phyloP scores from a whole-genome alignment of 2,113 vertebrate genomes.

The Spea multiplicata region DNA sequence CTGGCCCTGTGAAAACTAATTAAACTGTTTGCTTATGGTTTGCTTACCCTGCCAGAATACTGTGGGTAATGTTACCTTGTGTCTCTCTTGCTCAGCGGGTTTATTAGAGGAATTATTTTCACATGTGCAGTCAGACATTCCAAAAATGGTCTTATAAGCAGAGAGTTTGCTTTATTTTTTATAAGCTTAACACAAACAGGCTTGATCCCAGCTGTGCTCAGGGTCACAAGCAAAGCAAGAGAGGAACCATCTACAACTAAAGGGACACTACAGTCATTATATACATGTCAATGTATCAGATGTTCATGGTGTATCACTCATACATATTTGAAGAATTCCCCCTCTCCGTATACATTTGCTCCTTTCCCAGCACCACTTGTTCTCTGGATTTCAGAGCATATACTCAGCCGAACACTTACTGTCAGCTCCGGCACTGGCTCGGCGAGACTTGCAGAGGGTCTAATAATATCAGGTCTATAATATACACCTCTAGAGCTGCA shows the following conservation, averaged over 20 bases:
- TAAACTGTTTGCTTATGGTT: constrained; percentile 34
- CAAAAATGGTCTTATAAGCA: constrained; percentile 30
- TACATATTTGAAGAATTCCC: too few relatives aligned
- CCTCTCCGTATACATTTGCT: too few relatives aligned
- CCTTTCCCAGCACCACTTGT: too few relatives aligned
- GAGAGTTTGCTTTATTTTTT: constrained; percentile 29
- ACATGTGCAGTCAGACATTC: constrained; percentile 46
- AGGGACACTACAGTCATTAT: too few relatives aligned
- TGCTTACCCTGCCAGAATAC: constrained; percentile 30
- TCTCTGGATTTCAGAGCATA: too few relatives aligned
- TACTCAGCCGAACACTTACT: too few relatives aligned
- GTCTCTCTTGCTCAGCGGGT: constrained; percentile 44
- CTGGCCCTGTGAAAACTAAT: constrained; percentile 42
- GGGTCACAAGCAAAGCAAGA: background rate
- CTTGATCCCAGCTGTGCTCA: constrained; percentile 11
- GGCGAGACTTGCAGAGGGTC: too few relatives aligned
- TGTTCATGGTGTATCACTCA: too few relatives aligned
- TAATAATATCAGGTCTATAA: too few relatives aligned
- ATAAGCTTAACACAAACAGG: background rate
- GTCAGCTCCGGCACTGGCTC: too few relatives aligned
- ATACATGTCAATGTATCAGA: too few relatives aligned
- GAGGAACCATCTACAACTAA: background rate
- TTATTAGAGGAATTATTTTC: constrained; percentile 47
- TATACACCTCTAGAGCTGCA: too few relatives aligned
- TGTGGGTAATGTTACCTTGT: constrained; percentile 40